phyloP scores from a whole-genome alignment of 2,888 invertebrate genomes.

The Spicauda simplicius region DNA sequence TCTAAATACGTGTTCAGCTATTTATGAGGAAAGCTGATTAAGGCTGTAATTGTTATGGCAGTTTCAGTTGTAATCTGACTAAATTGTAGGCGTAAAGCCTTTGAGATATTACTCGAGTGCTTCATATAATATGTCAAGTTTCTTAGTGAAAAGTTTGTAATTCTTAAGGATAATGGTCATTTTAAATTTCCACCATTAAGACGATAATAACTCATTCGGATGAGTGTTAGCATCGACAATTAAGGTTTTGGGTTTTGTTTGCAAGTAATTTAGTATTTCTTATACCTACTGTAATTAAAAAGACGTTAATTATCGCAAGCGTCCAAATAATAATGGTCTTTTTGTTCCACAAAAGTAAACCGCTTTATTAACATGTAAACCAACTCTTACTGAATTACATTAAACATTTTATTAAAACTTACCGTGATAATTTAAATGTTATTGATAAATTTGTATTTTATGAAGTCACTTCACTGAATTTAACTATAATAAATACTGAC shows the following conservation, averaged over 20 bases:
- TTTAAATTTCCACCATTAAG: conserved; percentile 1
- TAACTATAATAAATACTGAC: background rate
- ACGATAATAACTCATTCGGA: background rate
- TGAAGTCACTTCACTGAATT: background rate
- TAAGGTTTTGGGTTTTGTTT: no score
- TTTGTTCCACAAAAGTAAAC: no score
- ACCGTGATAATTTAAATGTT: no score
- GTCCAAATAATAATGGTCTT: no score
- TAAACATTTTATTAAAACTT: no score
- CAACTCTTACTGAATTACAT: no score
- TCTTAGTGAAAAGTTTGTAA: conserved; percentile 29
- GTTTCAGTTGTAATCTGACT: conserved; percentile 43
- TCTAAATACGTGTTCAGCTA: conserved; percentile 71
- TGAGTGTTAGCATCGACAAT: no score
- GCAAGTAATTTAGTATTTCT: no score
- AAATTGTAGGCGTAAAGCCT: conserved; percentile 21
- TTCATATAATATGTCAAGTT: conserved; percentile 13
- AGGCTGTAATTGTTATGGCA: conserved; percentile 68
- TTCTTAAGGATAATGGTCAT: conserved; percentile 18
- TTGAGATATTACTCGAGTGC: conserved; percentile 24
- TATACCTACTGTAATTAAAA: no score
- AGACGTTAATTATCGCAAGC: no score
- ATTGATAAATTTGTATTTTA: background rate
- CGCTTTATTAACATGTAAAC: no score
- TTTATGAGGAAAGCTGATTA: conserved; percentile 80